These are phyloP conservation scores for Cephus pulcher DNA, from an alignment of 2,888 invertebrate genomes.

Conservation along the genomic window DNA sequence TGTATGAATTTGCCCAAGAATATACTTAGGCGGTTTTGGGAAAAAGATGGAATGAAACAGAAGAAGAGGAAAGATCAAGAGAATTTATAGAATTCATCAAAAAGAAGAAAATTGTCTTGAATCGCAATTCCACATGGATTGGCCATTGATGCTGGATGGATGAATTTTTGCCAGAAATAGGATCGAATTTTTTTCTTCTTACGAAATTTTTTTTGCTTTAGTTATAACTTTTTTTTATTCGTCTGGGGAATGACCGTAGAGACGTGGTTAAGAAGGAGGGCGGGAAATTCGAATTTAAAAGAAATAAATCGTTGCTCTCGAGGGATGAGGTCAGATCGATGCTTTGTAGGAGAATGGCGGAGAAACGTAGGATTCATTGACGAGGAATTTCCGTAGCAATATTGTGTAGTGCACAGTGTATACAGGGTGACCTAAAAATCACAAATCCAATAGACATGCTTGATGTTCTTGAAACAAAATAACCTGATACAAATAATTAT, in stretches of 20 bases:
- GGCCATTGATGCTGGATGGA: neutral
- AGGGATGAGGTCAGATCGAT: neutral
- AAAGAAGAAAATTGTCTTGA: neutral
- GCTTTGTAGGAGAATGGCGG: neutral
- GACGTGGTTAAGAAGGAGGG: neutral
- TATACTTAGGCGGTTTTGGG: neutral
- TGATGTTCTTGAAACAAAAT: neutral
- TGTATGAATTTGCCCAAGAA: neutral
- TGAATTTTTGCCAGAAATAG: neutral
- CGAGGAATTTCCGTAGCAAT: neutral
- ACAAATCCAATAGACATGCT: neutral
- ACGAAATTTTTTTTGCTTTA: neutral
- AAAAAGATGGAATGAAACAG: neutral
- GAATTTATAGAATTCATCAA: neutral
- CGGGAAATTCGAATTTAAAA: neutral
- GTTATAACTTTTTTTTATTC: neutral
- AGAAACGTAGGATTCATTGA: neutral
- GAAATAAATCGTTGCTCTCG: neutral
- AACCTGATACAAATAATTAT: neutral
- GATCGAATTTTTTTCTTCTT: neutral
- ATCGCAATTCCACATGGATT: neutral
- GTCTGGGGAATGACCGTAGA: neutral
- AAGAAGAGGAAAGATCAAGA: neutral
- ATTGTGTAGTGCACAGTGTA: neutral
- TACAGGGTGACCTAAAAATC: neutral